phyloP scores from a whole-genome alignment of 2,888 invertebrate species.

The Acronicta psi region DNA sequence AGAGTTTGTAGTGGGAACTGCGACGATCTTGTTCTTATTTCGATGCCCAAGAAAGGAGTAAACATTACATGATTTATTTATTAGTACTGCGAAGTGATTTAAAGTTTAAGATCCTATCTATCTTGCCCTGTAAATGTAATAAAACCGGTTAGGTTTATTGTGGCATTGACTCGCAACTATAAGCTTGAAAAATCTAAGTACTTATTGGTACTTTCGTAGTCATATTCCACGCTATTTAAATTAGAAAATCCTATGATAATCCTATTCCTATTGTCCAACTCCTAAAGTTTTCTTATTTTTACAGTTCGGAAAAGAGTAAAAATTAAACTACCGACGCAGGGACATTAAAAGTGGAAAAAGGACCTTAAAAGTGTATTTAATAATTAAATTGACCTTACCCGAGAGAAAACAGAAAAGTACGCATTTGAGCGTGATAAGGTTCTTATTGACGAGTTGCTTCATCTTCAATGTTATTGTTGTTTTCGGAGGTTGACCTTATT shows the following conservation, averaged over 20 bases:
- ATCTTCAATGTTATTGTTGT: constrained; percentile 64
- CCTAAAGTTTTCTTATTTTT: too few species aligned
- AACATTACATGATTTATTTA: constrained; percentile 34
- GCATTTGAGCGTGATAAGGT: constrained; percentile 93
- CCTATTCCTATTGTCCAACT: not conserved
- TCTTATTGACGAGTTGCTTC: constrained; percentile 89
- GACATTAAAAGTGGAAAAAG: too few species aligned
- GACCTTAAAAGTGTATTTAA: too few species aligned
- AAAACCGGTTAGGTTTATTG: constrained; percentile 19
- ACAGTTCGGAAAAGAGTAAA: too few species aligned
- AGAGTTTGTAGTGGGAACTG: constrained; percentile 21
- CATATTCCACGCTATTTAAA: too few species aligned
- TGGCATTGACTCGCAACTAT: too few species aligned
- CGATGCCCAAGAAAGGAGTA: constrained; percentile 28
- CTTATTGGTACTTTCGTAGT: too few species aligned
- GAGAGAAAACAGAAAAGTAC: constrained; percentile 95
- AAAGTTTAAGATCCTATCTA: constrained; percentile 21
- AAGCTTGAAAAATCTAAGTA: too few species aligned
- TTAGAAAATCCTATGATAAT: too few species aligned
- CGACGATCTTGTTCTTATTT: constrained; percentile 44
- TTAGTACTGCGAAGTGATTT: constrained; percentile 34
- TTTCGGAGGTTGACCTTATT: constrained; percentile 32
- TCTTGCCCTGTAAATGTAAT: constrained; percentile 2
- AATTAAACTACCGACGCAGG: too few species aligned
- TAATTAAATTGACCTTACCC: constrained; percentile 84